Conservation (phyloP, 2,113 vertebrate species). For the Dasyornis broadbenti region DNA sequence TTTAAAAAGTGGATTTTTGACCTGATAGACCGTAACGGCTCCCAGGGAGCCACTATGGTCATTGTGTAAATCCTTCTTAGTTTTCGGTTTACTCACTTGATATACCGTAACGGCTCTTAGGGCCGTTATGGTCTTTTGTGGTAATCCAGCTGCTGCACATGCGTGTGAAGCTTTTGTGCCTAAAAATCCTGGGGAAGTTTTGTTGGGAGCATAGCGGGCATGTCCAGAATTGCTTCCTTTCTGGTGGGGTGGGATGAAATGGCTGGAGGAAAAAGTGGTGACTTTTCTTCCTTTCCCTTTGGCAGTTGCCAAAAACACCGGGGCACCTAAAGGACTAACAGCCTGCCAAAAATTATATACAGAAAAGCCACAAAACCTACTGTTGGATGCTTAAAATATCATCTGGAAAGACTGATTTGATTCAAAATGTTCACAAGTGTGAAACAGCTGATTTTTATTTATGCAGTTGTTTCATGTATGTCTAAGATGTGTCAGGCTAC, state of each 20-base stretch:
- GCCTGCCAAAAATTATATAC: neutral
- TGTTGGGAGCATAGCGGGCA: neutral
- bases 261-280: neutral
- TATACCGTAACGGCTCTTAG: constrained; percentile 43
- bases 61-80: constrained; percentile 60
- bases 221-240: constrained; percentile 1
- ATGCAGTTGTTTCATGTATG: constrained; percentile 29
- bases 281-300: neutral
- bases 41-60: constrained; percentile 58
- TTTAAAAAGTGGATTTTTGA: constrained; percentile 67
- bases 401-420: neutral
- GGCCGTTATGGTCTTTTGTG: constrained; percentile 44
- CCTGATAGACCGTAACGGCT: constrained; percentile 61
- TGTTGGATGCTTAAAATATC: neutral
- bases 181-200: constrained; percentile 27
- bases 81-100: constrained; percentile 65
- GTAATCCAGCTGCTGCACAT: constrained; percentile 67
- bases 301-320: neutral
- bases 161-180: constrained; percentile 55
- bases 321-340: neutral
- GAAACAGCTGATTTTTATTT: neutral
- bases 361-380: neutral
- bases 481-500: constrained; percentile 46
- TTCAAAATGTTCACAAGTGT: neutral
- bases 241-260: neutral